Evolutionary conservation across 2,888 invertebrate species (phyloP).

Genomic region (Drosophila neonasuta): DNA sequence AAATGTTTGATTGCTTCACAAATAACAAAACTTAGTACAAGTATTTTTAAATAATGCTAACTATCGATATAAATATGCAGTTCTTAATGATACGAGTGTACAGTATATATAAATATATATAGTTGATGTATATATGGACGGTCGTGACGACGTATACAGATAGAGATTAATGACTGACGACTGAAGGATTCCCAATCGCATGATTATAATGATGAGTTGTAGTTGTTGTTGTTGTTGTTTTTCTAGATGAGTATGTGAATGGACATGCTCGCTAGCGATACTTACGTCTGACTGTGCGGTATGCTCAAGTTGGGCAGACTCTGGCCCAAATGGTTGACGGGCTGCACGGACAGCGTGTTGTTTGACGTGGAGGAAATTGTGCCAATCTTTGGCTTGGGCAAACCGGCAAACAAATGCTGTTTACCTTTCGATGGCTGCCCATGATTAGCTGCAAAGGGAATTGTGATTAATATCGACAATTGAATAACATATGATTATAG

Average conservation of each 20-base stretch:
- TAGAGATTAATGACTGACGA: slow-evolving; percentile 48
- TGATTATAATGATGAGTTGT: slow-evolving; percentile 22
- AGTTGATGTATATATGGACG: slow-evolving; percentile 36
- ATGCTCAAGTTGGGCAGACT: slow-evolving; percentile 89
- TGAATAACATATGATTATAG: not conserved
- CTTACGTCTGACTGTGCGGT: slow-evolving; percentile 81
- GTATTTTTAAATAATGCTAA: slow-evolving; percentile 41
- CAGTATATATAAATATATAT: slow-evolving; percentile 39
- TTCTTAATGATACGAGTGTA: slow-evolving; percentile 26
- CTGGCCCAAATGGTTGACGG: slow-evolving; percentile 87
- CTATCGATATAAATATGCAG: slow-evolving; percentile 48
- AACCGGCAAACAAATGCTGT: slow-evolving; percentile 79
- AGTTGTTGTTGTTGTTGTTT: not conserved
- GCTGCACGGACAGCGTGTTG: slow-evolving; percentile 90
- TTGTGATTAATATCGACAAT: not conserved
- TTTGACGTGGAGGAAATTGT: slow-evolving; percentile 83
- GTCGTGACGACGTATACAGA: slow-evolving; percentile 50
- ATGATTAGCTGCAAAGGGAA: slow-evolving; percentile 51
- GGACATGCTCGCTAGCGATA: slow-evolving; percentile 49
- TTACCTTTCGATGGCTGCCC: slow-evolving; percentile 68
- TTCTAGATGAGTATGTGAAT: not conserved
- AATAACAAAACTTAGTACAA: slow-evolving; percentile 42
- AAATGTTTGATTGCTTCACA: slow-evolving; percentile 43
- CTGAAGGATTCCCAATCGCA: slow-evolving; percentile 44
- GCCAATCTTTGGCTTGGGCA: slow-evolving; percentile 78